A percentile compares a stretch with the other conserved stretches of the same genome.
These are phyloP conservation scores for Latheticus oryzae DNA, from an alignment of 2,888 invertebrate species.

Conservation along the genomic window DNA sequence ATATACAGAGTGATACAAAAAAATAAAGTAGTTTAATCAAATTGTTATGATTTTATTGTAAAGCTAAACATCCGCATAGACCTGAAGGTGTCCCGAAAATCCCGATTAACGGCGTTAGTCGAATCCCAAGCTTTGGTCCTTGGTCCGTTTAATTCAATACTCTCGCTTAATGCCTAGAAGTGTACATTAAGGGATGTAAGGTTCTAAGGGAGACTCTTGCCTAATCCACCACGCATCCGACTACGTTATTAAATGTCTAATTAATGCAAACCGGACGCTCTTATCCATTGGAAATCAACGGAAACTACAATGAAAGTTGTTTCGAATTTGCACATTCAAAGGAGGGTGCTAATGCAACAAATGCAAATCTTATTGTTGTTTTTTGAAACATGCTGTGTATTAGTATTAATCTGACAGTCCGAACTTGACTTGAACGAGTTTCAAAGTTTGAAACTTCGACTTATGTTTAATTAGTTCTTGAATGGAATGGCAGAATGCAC, in stretches of 20 bases:
- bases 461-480: too few species aligned
- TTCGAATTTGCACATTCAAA: too few species aligned
- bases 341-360: too few species aligned
- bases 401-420: too few species aligned
- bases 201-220: conserved; percentile 14
- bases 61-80: conserved; percentile 16
- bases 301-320: too few species aligned
- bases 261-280: conserved; percentile 18
- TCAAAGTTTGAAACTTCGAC: too few species aligned
- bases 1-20: background rate
- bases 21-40: background rate
- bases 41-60: conserved; percentile 1
- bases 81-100: conserved; percentile 46
- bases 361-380: too few species aligned
- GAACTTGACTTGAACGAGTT: too few species aligned
- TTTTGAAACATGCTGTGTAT: too few species aligned
- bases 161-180: conserved; percentile 26
- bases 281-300: conserved; percentile 5
- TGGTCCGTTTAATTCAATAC: conserved; percentile 48
- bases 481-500: too few species aligned
- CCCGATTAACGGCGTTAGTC: conserved; percentile 47
- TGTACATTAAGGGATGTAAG: conserved; percentile 15
- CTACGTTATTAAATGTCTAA: conserved; percentile 43
- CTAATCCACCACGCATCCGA: conserved; percentile 47
- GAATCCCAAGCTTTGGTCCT: conserved; percentile 37